Percentiles rank a stretch among this genome's conserved stretches.
Evolutionary conservation across 1,140 invertebrate species (phyloP).

Genomic region (Trialeurodes vaporariorum): DNA sequence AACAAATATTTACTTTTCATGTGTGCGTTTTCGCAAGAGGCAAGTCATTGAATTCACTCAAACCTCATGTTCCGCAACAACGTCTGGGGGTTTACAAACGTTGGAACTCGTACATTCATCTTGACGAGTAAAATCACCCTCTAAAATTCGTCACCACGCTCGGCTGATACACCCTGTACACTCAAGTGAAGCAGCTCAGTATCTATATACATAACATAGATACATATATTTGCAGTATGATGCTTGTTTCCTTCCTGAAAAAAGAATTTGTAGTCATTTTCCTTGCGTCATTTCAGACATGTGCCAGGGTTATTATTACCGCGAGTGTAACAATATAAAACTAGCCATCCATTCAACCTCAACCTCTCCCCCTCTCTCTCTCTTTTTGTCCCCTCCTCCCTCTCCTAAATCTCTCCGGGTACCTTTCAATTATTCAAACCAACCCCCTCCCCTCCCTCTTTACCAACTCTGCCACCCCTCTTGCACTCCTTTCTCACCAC

Average conservation of each 20-base stretch:
- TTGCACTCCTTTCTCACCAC: not conserved
- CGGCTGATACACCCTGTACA: too few species aligned
- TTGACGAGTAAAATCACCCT: too few species aligned
- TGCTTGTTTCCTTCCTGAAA: not conserved
- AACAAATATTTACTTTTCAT: too few species aligned
- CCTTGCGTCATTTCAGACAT: not conserved
- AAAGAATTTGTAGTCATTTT: conserved; percentile 1
- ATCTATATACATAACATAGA: not conserved
- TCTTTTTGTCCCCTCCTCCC: not conserved
- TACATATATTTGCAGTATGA: not conserved
- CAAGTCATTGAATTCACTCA: too few species aligned
- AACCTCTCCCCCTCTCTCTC: not conserved
- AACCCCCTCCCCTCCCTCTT: not conserved
- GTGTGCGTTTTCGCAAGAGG: too few species aligned
- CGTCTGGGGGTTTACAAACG: too few species aligned
- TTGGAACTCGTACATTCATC: too few species aligned
- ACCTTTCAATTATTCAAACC: not conserved
- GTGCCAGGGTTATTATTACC: not conserved
- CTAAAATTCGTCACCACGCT: too few species aligned
- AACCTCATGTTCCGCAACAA: too few species aligned
- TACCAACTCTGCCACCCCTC: too few species aligned
- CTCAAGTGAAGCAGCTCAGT: too few species aligned
- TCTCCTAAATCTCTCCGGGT: too few species aligned
- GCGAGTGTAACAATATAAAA: not conserved
- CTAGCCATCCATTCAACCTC: not conserved